A percentile compares a stretch with the other conserved stretches of the same genome.
Evolutionary conservation across 2,888 invertebrate species (phyloP).

Genomic region (Tenthredo mesomela): DNA sequence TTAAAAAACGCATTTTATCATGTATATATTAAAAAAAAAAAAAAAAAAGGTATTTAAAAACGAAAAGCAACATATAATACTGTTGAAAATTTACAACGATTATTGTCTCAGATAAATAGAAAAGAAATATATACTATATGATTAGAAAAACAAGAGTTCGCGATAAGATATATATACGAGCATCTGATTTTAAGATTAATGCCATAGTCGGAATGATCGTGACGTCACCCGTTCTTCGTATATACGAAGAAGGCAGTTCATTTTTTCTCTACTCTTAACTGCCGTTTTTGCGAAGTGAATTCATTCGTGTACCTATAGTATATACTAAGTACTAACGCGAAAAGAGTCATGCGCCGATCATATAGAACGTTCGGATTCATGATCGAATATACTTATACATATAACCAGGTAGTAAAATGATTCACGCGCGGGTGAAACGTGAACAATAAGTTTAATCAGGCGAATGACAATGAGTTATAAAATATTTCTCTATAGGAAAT

Average conservation of each 20-base stretch:
- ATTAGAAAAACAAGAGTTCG: background rate
- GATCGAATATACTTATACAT: too few species aligned
- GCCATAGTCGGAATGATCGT: background rate
- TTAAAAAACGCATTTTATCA: background rate
- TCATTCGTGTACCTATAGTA: background rate
- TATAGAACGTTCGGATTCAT: background rate
- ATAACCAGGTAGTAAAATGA: background rate
- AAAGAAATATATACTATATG: background rate
- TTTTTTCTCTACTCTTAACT: background rate
- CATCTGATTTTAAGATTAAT: conserved; percentile 6
- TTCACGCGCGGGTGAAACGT: background rate
- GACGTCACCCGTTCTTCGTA: conserved; percentile 3
- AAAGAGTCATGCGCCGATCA: background rate
- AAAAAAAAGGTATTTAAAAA: too few species aligned
- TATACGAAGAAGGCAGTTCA: background rate
- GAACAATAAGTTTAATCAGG: background rate
- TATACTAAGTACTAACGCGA: too few species aligned
- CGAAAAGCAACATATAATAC: too few species aligned
- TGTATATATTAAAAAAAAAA: too few species aligned
- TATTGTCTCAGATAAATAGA: too few species aligned
- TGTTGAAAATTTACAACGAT: too few species aligned
- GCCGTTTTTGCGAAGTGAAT: background rate
- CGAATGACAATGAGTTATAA: conserved; percentile 4
- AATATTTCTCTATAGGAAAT: background rate
- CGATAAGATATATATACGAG: background rate